Percentiles rank a stretch among this genome's conserved stretches.
phyloP scores from a whole-genome alignment of 2,888 invertebrate genomes.

The Therioaphis trifolii region DNA sequence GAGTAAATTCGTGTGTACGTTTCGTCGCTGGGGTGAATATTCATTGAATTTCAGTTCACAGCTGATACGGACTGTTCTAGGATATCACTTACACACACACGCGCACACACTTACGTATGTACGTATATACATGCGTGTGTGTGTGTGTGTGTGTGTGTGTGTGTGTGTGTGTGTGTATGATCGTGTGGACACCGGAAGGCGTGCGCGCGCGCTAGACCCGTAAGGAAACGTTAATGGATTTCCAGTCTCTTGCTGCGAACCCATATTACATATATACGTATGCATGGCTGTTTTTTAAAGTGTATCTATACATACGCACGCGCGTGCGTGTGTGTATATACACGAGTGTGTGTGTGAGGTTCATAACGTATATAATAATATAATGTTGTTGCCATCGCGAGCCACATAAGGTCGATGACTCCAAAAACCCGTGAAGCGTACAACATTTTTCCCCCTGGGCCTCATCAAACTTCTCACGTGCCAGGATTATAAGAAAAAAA shows the following conservation, averaged over 20 bases:
- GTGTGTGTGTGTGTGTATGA: background rate
- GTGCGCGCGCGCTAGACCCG: slow-evolving; percentile 33
- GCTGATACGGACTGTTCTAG: background rate
- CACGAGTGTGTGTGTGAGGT: background rate
- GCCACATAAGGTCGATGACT: slow-evolving; percentile 59
- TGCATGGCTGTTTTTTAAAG: no score
- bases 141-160: no score
- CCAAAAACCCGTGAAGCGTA: slow-evolving; percentile 61
- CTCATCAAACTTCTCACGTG: slow-evolving; percentile 54
- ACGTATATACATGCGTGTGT: no score
- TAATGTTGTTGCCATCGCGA: slow-evolving; percentile 36
- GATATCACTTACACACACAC: no score
- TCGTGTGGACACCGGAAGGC: slow-evolving; percentile 34
- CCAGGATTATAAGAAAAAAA: slow-evolving; percentile 16
- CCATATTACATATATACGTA: slow-evolving; percentile 6
- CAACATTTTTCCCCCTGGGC: slow-evolving; percentile 61
- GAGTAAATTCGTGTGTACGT: background rate
- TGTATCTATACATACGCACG: no score
- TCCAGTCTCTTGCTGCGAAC: slow-evolving; percentile 59
- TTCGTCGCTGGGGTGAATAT: slow-evolving; percentile 48
- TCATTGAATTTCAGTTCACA: slow-evolving; percentile 20
- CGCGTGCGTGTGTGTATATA: background rate
- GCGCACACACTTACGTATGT: no score
- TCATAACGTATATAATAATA: slow-evolving; percentile 39
- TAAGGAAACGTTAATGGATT: slow-evolving; percentile 55